Base-by-base conservation (phyloP, 2,113 vertebrate genomes). In the Sterrhoptilus dennistouni region DNA sequence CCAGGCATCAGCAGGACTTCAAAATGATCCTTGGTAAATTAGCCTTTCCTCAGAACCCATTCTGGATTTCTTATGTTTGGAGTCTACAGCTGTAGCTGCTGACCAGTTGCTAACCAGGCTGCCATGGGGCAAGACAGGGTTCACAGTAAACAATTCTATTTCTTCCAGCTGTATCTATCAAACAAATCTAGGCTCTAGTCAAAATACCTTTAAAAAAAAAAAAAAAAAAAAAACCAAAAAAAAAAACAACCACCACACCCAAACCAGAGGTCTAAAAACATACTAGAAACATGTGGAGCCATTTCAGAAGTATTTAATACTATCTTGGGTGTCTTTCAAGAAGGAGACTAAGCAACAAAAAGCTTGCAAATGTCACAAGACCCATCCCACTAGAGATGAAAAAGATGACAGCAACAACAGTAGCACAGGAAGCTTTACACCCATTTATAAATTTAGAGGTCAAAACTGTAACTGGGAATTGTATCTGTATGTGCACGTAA, bases 381-480 rank as follows among this genome's bases (percentile, higher is more conserved):
- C 20, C 68, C 40, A 65, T 70, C 21, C 17, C 35, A 29, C 24
- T 28, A 53, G 49, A 72, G 35, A 77, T 38, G 31, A 70, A 44
- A 82, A 4, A 83, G 50, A 17, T 38, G 4, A n/a, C 36, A 79
- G 66, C 17, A 94, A 52, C 2, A 6, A 33, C 52, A 80, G 53
- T 33, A 77, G 77, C 79, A 74, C 38, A 74, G 83, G 38, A 3
- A 65, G 31, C 18, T 16, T 49, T 14, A 86, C 33, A 65, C 17
- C 60, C 12, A 45, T 83, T 87, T 87, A 89, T 77, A 69, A 47
- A 88, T 78, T 83, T 75, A 93, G 53, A 92, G 64, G 53, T 86
- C 87, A 90, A 88, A 90, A 71, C 31, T 47, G 52, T 57, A 86
- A 76, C 29, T 82, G 38, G 69, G 95, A 96, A 69, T 77, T 49